Evolutionary conservation across 1,140 invertebrate species (phyloP).

Genomic region (Drosophila kepulauana): DNA sequence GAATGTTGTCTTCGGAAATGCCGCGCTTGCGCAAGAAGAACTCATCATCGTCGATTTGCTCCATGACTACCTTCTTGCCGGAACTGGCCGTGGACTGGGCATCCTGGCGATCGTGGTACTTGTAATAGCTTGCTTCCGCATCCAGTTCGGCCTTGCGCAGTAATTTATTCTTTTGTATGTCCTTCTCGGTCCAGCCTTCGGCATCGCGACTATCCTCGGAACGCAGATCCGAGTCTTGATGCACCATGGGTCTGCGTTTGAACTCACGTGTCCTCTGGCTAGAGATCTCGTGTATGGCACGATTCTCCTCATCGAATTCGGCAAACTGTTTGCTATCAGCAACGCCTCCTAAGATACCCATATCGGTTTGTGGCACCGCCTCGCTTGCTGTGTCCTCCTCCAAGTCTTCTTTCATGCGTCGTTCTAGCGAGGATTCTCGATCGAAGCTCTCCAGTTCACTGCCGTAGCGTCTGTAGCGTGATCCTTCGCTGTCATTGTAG

Average conservation of each 20-base stretch:
- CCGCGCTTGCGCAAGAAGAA: slow-evolving; percentile 92
- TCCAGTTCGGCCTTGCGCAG: slow-evolving; percentile 78
- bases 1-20: slow-evolving; percentile 92
- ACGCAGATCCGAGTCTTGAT: slow-evolving; percentile 81
- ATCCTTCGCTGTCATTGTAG: slow-evolving; percentile 85
- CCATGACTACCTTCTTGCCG: slow-evolving; percentile 88
- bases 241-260: slow-evolving; percentile 78
- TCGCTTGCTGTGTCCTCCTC: slow-evolving; percentile 75
- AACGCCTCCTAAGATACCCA: slow-evolving; percentile 70
- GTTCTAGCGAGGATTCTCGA: slow-evolving; percentile 84
- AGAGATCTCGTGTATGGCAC: slow-evolving; percentile 83
- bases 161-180: slow-evolving; percentile 78
- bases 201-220: slow-evolving; percentile 84
- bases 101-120: slow-evolving; percentile 75
- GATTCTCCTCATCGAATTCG: slow-evolving; percentile 84
- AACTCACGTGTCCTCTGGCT: slow-evolving; percentile 76
- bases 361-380: slow-evolving; percentile 62
- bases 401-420: slow-evolving; percentile 80
- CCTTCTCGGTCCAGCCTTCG: slow-evolving; percentile 76
- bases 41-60: slow-evolving; percentile 94
- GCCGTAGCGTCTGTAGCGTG: slow-evolving; percentile 74
- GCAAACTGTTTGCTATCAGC: slow-evolving; percentile 82
- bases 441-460: slow-evolving; percentile 84
- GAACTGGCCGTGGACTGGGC: slow-evolving; percentile 84
- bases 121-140: slow-evolving; percentile 74